Base-by-base conservation (phyloP, 1,140 invertebrate species). In the Calephelis nemesis region DNA sequence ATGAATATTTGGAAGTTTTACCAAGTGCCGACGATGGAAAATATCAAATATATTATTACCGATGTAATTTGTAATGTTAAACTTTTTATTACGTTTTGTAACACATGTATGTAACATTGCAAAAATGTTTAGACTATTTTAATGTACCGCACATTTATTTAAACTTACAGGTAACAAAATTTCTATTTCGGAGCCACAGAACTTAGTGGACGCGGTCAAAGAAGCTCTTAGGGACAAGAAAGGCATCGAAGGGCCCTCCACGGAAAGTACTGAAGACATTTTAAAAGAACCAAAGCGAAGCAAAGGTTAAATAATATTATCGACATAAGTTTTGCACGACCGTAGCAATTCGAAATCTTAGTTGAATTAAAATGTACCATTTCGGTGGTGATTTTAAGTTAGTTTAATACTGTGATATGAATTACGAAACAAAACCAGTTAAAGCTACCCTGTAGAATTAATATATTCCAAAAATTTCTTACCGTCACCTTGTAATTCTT, bases 201-300 rank as follows among this genome's bases (percentile, higher is more conserved):
- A 94, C 64, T 75, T 95, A 68, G 90, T 95, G 69, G 92, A 95
- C 68, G 92, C 93, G n/a, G 93, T 95, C 69, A 92, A 93, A 75
- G 91, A 93, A 81, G 94, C 93, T 47, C 74, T 95, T 47, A 92
- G 89, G 75, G 90, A 93, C 54, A 93, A 91, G 81, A 92, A 89
- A 68, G 79, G 84, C 48, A 79, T 85, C n/a, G 72, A 81, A 63
- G 76, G 80, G 0, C 48, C 65, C 7, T 67, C 75, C 7, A 42
- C 74, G 0, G 74, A 76, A 6, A 65, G 77, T 11, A 63, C 80
- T 1, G 82, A 88, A 15, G 82, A 88, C 67, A 85, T 76, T 69
- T 62, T 88, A 47, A 81, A 92, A 85, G 87, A 91, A 85, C 84
- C 87, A 74, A 78, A 92, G 73, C 87, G 85, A 54, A 88, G 82